Evolutionary conservation across 1,140 invertebrate species (phyloP), one percentile per base, ranked within the genome.

Genomic region (Steinernema khuongi): DNA sequence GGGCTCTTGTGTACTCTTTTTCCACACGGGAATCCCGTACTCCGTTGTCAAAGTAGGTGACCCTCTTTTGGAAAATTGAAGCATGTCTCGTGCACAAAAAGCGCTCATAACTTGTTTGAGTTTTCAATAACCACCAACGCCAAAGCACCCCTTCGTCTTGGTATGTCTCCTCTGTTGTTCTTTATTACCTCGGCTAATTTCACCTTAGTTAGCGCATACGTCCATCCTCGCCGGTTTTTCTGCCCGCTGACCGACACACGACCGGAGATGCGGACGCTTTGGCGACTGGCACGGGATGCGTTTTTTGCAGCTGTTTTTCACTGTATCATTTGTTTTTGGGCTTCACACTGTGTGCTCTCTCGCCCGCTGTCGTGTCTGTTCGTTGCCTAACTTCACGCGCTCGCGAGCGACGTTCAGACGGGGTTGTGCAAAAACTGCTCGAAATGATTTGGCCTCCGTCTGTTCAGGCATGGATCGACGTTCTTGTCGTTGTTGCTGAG

Each of bases 311-410:
- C 50, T 22, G 7, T 60, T 60, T 60, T 60, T 60, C 26, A 22
- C 7, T 7, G 36, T 41, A n/a, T 60, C 50, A 60, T 60, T 41
- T 60, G 50, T 60, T 60, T 60, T 60, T 60, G 50, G 50, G 50
- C 50, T 14, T 4, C 50, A 4, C 50, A 22, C 11, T n/a, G n/a
- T n/a, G n/a, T n/a, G n/a, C n/a, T n/a, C n/a, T n/a, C n/a, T n/a
- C n/a, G n/a, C n/a, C n/a, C 22, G 50, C 50, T 41, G 36, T 11
- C 7, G 7, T 4, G 50, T 60, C 22, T 60, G 22, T 60, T 14
- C n/a, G n/a, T n/a, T n/a, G n/a, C 50, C 22, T 60, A 60, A 60
- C 26, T 60, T 60, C 50, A 41, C 50, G 19, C 50, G 26, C 11
- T 14, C n/a, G 19, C 7, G 50, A 22, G 19, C 50, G n/a, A n/a